A percentile compares a stretch with the other conserved stretches of the same genome.
phyloP scores from a whole-genome alignment of 2,797 vertebrate species.

The Acanthurus lineatus region DNA sequence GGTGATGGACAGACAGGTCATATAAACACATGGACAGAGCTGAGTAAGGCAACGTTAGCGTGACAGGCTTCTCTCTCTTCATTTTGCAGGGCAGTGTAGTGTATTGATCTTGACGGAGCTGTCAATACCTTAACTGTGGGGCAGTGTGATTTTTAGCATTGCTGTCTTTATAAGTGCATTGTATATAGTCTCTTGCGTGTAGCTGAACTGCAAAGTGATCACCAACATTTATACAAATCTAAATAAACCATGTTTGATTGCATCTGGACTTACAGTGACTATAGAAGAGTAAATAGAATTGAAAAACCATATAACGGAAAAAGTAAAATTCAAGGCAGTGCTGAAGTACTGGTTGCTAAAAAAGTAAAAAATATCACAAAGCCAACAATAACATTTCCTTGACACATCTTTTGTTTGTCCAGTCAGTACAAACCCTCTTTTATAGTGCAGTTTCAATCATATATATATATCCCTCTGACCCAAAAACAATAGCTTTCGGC shows the following conservation, averaged over 20 bases:
- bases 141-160: constrained; percentile 82
- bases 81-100: constrained; percentile 86
- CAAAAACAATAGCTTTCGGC: constrained; percentile 74
- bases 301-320: constrained; percentile 79
- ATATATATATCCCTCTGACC: constrained; percentile 81
- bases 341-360: constrained; percentile 89
- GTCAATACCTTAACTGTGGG: constrained; percentile 83
- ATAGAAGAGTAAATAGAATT: constrained; percentile 85
- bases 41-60: constrained; percentile 89
- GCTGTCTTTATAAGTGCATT: constrained; percentile 86
- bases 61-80: constrained; percentile 86
- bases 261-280: constrained; percentile 88
- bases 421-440: constrained; percentile 84
- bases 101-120: constrained; percentile 79
- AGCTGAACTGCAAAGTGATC: constrained; percentile 84
- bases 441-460: constrained; percentile 87
- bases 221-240: constrained; percentile 84
- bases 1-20: constrained; percentile 83
- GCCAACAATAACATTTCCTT: constrained; percentile 85
- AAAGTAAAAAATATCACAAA: constrained; percentile 88
- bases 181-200: constrained; percentile 83
- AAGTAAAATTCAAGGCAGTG: constrained; percentile 88
- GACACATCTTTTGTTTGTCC: constrained; percentile 84
- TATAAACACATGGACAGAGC: constrained; percentile 85
- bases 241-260: constrained; percentile 84